Percentiles rank a stretch among this genome's conserved stretches.
Evolutionary conservation across 2,113 vertebrate species (phyloP).

Genomic region (Corydoras sp.): DNA sequence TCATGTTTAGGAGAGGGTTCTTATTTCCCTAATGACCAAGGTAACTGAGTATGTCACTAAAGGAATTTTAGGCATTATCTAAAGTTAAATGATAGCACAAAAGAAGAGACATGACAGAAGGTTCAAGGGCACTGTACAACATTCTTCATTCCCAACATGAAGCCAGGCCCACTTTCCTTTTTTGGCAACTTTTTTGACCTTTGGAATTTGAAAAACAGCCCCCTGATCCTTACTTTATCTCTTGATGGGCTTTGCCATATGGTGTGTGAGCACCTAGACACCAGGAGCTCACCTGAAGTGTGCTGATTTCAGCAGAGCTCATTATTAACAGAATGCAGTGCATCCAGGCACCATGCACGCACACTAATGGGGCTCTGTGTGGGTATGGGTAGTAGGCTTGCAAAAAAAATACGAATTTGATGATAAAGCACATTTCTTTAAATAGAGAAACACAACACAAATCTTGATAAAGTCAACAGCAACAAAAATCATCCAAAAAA

Average conservation of each 20-base stretch:
- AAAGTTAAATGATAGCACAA: neutral
- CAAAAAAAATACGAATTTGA: neutral
- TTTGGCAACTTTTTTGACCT: conserved; percentile 29
- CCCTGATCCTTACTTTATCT: neutral
- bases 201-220: conserved; percentile 24
- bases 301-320: neutral
- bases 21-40: too few species aligned
- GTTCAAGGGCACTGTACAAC: conserved; percentile 23
- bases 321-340: neutral
- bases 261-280: conserved; percentile 36
- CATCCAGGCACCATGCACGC: neutral
- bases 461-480: too few species aligned
- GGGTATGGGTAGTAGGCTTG: neutral
- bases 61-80: too few species aligned
- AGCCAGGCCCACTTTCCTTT: conserved; percentile 30
- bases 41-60: too few species aligned
- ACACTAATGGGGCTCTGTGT: neutral
- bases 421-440: too few species aligned
- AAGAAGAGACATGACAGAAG: conserved; percentile 2
- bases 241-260: conserved; percentile 47
- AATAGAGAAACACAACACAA: too few species aligned
- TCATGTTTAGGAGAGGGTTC: too few species aligned
- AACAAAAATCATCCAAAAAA: too few species aligned
- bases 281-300: conserved; percentile 29
- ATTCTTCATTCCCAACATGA: conserved; percentile 23